These are phyloP conservation scores for Lysandra bellargus DNA, from an alignment of 2,888 invertebrate genomes.

Conservation along the genomic window DNA sequence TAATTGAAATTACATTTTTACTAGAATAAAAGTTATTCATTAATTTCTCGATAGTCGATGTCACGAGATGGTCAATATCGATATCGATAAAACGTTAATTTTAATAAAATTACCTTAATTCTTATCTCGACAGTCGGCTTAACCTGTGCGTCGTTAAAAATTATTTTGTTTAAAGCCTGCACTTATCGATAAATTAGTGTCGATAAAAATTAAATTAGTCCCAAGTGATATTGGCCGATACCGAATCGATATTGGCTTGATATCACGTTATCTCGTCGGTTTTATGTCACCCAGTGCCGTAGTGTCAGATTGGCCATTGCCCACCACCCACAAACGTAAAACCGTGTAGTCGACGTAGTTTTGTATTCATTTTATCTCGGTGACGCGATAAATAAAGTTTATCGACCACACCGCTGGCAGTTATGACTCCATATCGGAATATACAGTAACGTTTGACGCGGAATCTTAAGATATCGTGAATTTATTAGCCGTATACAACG, in stretches of 20 bases:
- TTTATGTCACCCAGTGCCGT: not conserved
- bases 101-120: constrained; percentile 5
- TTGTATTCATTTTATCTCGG: constrained; percentile 18
- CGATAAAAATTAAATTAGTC: constrained; percentile 2
- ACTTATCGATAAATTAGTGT: not conserved
- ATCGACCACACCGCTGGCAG: not conserved
- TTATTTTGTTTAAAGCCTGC: not conserved
- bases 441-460: not conserved
- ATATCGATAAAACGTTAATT: constrained; percentile 17
- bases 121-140: constrained; percentile 4
- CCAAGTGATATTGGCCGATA: not conserved
- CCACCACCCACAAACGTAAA: constrained; percentile 4
- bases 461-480: constrained; percentile 1
- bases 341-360: constrained; percentile 8
- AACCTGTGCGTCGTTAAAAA: constrained; percentile 5
- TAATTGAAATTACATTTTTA: constrained; percentile 26
- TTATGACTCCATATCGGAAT: constrained; percentile 6
- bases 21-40: constrained; percentile 18
- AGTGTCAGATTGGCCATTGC: constrained; percentile 11
- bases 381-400: constrained; percentile 18
- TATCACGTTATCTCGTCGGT: not conserved
- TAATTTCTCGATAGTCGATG: constrained; percentile 5
- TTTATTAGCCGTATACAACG: not conserved
- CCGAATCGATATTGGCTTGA: not conserved
- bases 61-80: not conserved